Evolutionary conservation across 2,797 vertebrate species (phyloP).

Genomic region (Ibycter americanus): DNA sequence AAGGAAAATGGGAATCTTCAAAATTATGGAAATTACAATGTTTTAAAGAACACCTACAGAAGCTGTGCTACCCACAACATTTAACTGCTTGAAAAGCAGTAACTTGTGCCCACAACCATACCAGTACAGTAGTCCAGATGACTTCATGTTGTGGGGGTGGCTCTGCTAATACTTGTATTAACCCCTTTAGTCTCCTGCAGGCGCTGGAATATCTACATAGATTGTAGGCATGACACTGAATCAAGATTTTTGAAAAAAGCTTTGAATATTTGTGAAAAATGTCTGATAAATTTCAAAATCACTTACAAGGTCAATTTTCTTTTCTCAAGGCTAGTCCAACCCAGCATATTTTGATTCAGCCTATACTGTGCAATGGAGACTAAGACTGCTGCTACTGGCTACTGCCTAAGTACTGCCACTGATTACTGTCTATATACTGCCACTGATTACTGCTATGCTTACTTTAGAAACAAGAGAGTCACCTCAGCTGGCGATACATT

Average conservation of each 20-base stretch:
- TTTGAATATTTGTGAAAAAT: not conserved
- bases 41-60: not conserved
- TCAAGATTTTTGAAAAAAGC: not conserved
- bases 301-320: not conserved
- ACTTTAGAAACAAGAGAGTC: not conserved
- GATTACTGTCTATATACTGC: not conserved
- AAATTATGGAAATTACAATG: not conserved
- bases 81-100: not conserved
- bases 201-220: not conserved
- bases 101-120: not conserved
- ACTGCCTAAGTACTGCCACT: not conserved
- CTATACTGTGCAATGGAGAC: not conserved
- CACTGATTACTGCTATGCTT: not conserved
- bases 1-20: not conserved
- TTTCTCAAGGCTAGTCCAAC: not conserved
- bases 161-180: not conserved
- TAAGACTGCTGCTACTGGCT: not conserved
- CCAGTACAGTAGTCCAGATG: not conserved
- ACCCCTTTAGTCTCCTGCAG: not conserved
- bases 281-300: not conserved
- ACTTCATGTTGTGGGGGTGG: not conserved
- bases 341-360: not conserved
- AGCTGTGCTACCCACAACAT: not conserved
- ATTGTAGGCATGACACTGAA: not conserved
- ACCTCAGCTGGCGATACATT: not conserved